Evolutionary conservation across 2,113 vertebrate genomes (phyloP).

Genomic region (Desmodus rotundus): DNA sequence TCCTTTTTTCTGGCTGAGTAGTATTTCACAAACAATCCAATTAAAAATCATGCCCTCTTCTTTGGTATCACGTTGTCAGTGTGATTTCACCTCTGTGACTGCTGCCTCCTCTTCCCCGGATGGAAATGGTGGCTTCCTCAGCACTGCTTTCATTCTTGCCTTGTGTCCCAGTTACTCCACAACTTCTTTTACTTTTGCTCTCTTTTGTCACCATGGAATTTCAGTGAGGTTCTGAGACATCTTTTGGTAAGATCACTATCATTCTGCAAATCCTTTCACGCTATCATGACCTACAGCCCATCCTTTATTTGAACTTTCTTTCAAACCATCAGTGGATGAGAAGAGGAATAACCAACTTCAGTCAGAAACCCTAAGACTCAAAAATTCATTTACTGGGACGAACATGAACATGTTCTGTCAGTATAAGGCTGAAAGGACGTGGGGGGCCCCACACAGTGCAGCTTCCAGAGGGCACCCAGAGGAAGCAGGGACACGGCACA

Average conservation of each 20-base stretch:
- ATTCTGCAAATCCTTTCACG: background rate
- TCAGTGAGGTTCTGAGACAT: background rate
- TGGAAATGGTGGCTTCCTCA: background rate
- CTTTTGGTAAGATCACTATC: background rate
- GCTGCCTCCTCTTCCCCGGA: background rate
- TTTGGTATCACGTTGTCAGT: background rate
- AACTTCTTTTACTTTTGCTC: background rate
- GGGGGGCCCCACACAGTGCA: background rate
- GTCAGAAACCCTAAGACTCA: background rate
- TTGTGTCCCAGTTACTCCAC: background rate
- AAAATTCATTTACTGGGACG: background rate
- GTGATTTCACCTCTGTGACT: too few species aligned
- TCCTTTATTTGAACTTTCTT: background rate
- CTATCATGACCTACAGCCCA: background rate
- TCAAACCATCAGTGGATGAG: background rate
- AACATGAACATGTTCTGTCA: background rate
- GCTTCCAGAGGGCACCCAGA: rapidly evolving
- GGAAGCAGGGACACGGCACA: background rate
- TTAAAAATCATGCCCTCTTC: background rate
- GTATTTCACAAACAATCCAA: background rate
- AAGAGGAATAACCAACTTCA: background rate
- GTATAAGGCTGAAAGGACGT: background rate
- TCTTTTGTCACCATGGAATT: background rate
- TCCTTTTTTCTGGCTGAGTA: background rate
- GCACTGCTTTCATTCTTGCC: background rate